Evolutionary conservation across 2,888 invertebrate genomes (phyloP), one percentile per base, ranked within the genome.

Genomic region (Patella caerulea): DNA sequence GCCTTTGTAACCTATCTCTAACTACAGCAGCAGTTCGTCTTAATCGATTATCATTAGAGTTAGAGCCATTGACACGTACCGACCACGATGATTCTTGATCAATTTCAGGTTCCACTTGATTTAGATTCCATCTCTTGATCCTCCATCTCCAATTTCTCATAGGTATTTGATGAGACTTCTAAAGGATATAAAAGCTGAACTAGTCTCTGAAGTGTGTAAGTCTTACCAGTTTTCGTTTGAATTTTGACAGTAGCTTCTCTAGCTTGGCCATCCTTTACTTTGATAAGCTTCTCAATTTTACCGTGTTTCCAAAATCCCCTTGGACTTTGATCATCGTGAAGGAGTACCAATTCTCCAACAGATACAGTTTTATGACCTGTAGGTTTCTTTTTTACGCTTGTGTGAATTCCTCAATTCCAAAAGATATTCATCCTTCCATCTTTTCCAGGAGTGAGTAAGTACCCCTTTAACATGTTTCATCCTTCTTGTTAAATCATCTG

Each of bases 371-470:
- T 59, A 65, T 24, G n/a, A 24, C n/a, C 65, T 65, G 65, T 65
- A 19, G 65, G 24, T 9, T 65, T 65, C 59, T 65, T 65, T 65
- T 0, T n/a, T n/a, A 65, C 24, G 9, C n/a, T 24, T 65, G 11
- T 65, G 65, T 65, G n/a, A 24, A 65, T 65, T 65, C 24, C 65
- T 65, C 65, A 65, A n/a, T 65, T 65, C 65, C 24, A 19, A 24
- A 11, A 65, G 65, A 19, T 65, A 65, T 65, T 65, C 59, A 9
- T 65, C 19, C 24, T 24, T 65, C 59, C 65, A 65, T 65, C 65
- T 65, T 4, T 15, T n/a, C 59, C 59, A 59, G n/a, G 14, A 12
- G n/a, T 19, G 65, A 65, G 19, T 24, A 65, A 65, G n/a, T 19
- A 65, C 65, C 2, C 19, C 24, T 65, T 65, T n/a, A 65, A 65